Evolutionary conservation across 1,140 invertebrate genomes (phyloP).

Genomic region (Anthonomus grandis): DNA sequence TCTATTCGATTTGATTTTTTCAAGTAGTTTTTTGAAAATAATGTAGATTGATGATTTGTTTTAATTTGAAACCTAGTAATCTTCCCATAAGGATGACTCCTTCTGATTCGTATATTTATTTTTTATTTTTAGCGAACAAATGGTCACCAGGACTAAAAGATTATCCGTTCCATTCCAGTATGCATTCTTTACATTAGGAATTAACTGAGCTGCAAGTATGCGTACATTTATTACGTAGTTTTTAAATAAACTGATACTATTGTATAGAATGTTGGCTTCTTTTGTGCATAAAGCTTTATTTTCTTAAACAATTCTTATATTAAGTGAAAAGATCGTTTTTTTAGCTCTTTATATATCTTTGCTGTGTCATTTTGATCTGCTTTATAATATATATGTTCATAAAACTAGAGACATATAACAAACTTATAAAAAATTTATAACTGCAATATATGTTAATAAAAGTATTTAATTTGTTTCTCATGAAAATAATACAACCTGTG

Average conservation of each 20-base stretch:
- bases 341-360: not conserved
- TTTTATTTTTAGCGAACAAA: conserved; percentile 50
- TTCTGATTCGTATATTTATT: too few relatives aligned
- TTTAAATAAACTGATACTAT: not conserved
- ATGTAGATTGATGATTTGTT: not conserved
- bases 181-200: conserved; percentile 41
- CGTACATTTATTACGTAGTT: too few relatives aligned
- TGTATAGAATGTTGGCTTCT: not conserved
- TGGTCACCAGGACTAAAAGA: conserved; percentile 45
- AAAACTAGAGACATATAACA: not conserved
- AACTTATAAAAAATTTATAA: not conserved
- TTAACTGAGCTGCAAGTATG: not conserved
- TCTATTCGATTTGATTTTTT: not conserved
- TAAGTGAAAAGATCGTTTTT: not conserved
- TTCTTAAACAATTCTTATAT: not conserved
- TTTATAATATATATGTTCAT: not conserved
- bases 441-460: not conserved
- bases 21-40: not conserved
- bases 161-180: conserved; percentile 34
- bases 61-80: not conserved
- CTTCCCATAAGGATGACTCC: too few relatives aligned
- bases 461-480: conserved; percentile 8
- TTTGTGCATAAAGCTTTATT: not conserved
- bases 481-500: not conserved
- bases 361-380: not conserved